Evolutionary conservation across 2,797 vertebrate genomes (phyloP).

Genomic region (Tarsius wallacei): DNA sequence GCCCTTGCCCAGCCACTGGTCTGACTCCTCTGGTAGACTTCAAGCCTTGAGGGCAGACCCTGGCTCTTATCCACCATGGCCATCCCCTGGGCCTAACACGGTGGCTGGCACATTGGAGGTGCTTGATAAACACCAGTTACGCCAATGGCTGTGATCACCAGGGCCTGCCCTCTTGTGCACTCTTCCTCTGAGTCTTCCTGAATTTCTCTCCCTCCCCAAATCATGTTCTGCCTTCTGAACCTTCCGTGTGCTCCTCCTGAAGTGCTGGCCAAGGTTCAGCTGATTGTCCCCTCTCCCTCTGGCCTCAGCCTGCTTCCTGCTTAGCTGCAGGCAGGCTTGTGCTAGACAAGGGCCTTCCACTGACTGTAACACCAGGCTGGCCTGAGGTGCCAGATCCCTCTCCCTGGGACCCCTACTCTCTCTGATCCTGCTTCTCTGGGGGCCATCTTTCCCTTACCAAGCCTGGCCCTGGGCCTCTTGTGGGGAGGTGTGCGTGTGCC

Average conservation of each 20-base stretch:
- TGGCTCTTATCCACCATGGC: not conserved
- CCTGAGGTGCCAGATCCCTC: not conserved
- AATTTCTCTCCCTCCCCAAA: not conserved
- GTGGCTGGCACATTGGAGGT: not conserved
- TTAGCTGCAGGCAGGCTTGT: accelerated
- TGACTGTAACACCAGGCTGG: accelerated
- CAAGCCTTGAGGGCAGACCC: not conserved
- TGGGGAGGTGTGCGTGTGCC: no score
- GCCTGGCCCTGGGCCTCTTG: no score
- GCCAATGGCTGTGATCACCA: accelerated
- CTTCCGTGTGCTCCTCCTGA: accelerated
- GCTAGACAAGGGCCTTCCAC: not conserved
- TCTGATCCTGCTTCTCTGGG: not conserved
- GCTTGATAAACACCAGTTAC: not conserved
- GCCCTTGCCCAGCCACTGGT: not conserved
- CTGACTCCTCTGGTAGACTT: not conserved
- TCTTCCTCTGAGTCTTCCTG: not conserved
- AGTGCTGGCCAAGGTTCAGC: not conserved
- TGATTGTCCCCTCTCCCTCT: accelerated
- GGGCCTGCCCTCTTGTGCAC: accelerated
- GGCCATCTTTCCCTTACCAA: not conserved
- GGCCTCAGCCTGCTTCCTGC: not conserved
- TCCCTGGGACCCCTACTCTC: not conserved
- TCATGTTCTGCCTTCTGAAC: accelerated
- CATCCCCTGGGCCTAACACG: not conserved